Base-by-base conservation (phyloP, 23 tunicate genomes). In the Ciona savignyi region DNA sequence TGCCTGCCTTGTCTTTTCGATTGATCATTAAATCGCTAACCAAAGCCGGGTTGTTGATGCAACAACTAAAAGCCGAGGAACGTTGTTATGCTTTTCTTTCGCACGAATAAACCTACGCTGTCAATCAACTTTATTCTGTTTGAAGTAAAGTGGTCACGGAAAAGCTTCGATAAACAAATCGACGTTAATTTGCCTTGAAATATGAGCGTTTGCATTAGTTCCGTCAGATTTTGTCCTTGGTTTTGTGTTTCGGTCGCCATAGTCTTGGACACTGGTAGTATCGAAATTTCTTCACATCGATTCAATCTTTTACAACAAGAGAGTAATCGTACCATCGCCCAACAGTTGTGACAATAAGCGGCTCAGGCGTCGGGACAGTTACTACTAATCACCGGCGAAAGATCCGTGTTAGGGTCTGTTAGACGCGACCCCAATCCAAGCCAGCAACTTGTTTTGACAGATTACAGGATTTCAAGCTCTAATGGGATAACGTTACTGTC, bases 141-240 rank as follows among this genome's bases (percentile, higher is more conserved):
- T 42, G 56, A 42, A 6, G 56, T 42, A 42, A 42, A 42, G 56
- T 42, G 56, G 56, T 15, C 56, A 15, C 56, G 15, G 11, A 9
- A 42, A 42, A 42, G 56, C 56, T 42, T 42, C 56, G 56, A 42
- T 42, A 42, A 42, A 42, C 56, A 42, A 42, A 42, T 42, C 56
- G 56, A 15, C 56, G 56, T 42, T 42, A 42, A 42, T 42, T 42
- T 42, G 56, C 56, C 56, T 42, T 42, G 56, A 42, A 42, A 42
- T 42, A 42, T 15, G 56, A 42, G 56, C 56, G 56, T 42, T 42
- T 42, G 56, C 56, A 42, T 42, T 42, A 42, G 56, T 42, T 42
- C 56, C 56, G 56, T 42, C 56, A 42, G 56, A 42, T 42, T 42
- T 42, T 6, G 11, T 42, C 11, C 56, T 9, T 42, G 56, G n/a